phyloP scores from a whole-genome alignment of 2,797 vertebrate species.

The Dermochelys coriacea region DNA sequence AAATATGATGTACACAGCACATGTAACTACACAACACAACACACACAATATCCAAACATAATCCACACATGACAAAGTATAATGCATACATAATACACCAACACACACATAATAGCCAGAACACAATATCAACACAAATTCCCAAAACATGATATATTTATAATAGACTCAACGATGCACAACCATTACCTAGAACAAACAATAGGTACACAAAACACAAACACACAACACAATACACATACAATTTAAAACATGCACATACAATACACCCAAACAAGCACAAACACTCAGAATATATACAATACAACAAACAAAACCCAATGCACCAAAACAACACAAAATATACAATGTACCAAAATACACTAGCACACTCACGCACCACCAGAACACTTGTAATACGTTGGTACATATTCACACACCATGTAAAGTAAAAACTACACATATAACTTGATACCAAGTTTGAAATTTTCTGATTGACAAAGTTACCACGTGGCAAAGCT shows the following conservation, averaged over 20 bases:
- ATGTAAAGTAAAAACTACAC: not conserved
- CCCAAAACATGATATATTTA: not conserved
- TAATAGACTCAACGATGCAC: not conserved
- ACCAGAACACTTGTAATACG: not conserved
- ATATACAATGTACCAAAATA: not conserved
- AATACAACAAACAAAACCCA: not conserved
- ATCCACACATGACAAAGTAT: not conserved
- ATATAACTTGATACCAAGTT: not conserved
- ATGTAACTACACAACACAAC: not conserved
- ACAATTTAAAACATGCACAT: not conserved
- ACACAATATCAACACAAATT: not conserved
- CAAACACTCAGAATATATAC: not conserved
- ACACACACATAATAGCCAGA: not conserved
- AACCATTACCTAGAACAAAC: not conserved
- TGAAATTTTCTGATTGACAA: not conserved
- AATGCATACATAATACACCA: not conserved
- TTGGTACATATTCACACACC: not conserved
- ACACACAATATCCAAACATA: not conserved
- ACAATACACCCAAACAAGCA: not conserved
- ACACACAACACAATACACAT: not conserved
- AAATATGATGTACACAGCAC: not conserved
- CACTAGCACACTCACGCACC: not conserved
- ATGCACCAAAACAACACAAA: not conserved
- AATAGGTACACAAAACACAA: not conserved
- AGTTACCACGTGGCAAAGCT: not conserved